Evolutionary conservation across 2,113 vertebrate genomes (phyloP).

Genomic region (Triplophysa rosa): DNA sequence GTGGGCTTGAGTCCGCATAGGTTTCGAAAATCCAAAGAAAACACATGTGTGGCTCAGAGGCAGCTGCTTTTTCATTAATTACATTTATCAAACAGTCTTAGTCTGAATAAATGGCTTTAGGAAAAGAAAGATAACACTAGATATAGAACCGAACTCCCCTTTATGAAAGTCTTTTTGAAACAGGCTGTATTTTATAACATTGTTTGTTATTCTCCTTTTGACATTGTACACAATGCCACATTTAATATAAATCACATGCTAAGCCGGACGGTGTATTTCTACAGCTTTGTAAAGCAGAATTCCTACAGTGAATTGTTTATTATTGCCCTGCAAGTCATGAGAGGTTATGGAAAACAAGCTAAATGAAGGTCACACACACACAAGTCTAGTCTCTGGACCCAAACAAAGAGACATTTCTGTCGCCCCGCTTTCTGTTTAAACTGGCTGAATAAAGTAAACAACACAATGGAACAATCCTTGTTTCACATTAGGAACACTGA

Average conservation of each 20-base stretch:
- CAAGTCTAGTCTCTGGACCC: background rate
- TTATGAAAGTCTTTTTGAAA: conserved; percentile 1
- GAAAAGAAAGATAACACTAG: conserved; percentile 16
- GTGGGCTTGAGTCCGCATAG: background rate
- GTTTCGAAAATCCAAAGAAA: conserved; percentile 40
- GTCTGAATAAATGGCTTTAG: conserved; percentile 21
- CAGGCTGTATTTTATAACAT: background rate
- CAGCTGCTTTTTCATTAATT: conserved; percentile 41
- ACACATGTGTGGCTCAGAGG: conserved; percentile 24
- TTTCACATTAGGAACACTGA: conserved; percentile 50
- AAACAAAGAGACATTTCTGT: conserved; percentile 39
- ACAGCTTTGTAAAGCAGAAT: background rate
- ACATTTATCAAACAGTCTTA: conserved; percentile 21
- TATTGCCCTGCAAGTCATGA: background rate
- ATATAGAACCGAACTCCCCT: background rate
- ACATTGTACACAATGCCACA: background rate
- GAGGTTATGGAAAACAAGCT: conserved; percentile 1
- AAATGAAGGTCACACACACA: background rate
- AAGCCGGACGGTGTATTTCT: background rate
- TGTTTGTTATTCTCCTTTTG: background rate
- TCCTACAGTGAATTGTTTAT: background rate
- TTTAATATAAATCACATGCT: conserved; percentile 14
- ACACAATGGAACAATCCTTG: conserved; percentile 28
- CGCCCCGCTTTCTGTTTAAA: conserved; percentile 55
- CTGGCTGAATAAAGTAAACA: conserved; percentile 49